A percentile compares a stretch with the other conserved stretches of the same genome.
Evolutionary conservation across 2,113 vertebrate genomes (phyloP).

Genomic region (Gymnorhina tibicen): DNA sequence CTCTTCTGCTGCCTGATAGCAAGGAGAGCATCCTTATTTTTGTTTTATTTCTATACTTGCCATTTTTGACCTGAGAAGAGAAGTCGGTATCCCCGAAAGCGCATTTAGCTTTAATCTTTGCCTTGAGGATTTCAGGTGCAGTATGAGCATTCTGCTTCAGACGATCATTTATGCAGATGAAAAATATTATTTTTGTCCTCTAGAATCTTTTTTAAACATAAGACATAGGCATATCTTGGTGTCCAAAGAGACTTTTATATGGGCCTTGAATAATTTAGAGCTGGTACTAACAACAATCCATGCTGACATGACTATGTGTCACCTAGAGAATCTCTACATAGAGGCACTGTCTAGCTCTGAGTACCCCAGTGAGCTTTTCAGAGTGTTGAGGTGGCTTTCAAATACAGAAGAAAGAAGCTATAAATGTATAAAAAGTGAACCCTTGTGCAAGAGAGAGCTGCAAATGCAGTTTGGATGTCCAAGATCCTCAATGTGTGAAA

Average conservation of each 20-base stretch:
- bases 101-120: background rate
- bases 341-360: background rate
- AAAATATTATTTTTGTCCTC: background rate
- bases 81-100: background rate
- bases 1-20: background rate
- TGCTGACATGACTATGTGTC: background rate
- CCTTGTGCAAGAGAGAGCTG: background rate
- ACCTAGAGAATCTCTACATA: background rate
- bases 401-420: background rate
- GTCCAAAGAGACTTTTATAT: background rate
- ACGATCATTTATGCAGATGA: background rate
- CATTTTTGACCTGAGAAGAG: background rate
- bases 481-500: background rate
- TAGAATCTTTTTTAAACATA: background rate
- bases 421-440: background rate
- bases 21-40: background rate
- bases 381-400: background rate
- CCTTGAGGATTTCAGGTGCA: background rate
- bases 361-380: background rate
- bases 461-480: background rate
- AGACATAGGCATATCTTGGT: background rate
- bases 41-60: background rate
- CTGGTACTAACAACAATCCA: background rate
- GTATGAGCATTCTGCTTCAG: background rate
- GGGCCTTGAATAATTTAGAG: background rate